These are phyloP conservation scores for Cydia pomonella DNA, from an alignment of 1,140 invertebrate species.

Conservation along the genomic window DNA sequence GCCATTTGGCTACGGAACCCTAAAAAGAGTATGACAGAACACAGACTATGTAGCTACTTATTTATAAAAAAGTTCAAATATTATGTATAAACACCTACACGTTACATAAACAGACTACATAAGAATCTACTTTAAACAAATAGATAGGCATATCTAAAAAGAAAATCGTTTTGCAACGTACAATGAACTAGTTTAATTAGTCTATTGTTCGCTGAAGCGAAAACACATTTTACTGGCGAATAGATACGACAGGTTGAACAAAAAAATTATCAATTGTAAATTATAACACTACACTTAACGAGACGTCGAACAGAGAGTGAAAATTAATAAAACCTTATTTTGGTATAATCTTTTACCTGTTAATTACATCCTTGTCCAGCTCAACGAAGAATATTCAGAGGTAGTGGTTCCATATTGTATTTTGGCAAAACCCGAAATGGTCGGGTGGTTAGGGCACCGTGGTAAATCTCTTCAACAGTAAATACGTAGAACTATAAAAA, in stretches of 20 bases:
- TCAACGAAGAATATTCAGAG: too few relatives aligned
- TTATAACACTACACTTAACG: not conserved
- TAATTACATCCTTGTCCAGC: not conserved
- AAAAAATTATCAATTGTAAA: conserved; percentile 22
- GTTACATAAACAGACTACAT: not conserved
- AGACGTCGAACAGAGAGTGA: not conserved
- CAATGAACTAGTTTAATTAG: conserved; percentile 69
- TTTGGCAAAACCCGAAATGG: too few relatives aligned
- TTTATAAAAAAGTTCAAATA: too few relatives aligned
- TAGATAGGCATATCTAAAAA: conserved; percentile 9
- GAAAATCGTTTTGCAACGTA: conserved; percentile 52
- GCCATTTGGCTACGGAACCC: too few relatives aligned
- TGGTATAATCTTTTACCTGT: not conserved
- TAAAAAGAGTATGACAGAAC: too few relatives aligned
- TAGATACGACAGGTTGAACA: conserved; percentile 10
- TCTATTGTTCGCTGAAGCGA: conserved; percentile 56
- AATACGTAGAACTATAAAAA: too few relatives aligned
- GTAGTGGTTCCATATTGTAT: too few relatives aligned
- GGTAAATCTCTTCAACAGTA: too few relatives aligned
- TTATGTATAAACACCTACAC: too few relatives aligned
- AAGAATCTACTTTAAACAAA: conserved; percentile 5
- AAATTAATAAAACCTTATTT: not conserved
- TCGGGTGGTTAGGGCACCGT: too few relatives aligned
- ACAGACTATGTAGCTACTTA: too few relatives aligned
- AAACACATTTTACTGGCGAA: conserved; percentile 27